Evolutionary conservation across 2,888 invertebrate genomes (phyloP).

Genomic region (Perizoma affinitatum): DNA sequence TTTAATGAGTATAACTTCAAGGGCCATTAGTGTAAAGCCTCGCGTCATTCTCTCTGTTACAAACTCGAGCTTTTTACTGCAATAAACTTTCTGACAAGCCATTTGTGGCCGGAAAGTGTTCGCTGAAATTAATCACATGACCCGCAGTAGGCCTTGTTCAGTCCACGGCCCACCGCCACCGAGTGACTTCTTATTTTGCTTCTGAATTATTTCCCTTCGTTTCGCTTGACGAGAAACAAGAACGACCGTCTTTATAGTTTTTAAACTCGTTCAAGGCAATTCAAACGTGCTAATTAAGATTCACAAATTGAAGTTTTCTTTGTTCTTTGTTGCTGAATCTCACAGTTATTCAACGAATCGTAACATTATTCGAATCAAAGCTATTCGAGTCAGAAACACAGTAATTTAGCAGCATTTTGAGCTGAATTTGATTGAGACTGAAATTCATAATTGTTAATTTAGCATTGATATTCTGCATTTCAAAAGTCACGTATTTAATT

Average conservation of each 20-base stretch:
- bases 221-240: conserved; percentile 36
- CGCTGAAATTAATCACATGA: conserved; percentile 74
- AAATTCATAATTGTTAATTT: conserved; percentile 47
- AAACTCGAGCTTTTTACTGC: conserved; percentile 76
- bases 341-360: conserved; percentile 64
- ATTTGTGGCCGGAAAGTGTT: conserved; percentile 76
- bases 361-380: conserved; percentile 71
- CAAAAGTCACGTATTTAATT: conserved; percentile 57
- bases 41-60: conserved; percentile 69
- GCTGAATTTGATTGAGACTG: conserved; percentile 50
- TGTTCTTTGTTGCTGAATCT: conserved; percentile 64
- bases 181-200: conserved; percentile 58
- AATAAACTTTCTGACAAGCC: conserved; percentile 80
- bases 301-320: conserved; percentile 63
- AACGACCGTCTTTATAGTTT: conserved; percentile 45
- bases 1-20: conserved; percentile 70
- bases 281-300: conserved; percentile 64
- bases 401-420: conserved; percentile 46
- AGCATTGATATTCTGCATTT: conserved; percentile 49
- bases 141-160: conserved; percentile 64
- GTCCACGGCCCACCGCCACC: conserved; percentile 35
- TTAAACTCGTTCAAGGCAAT: conserved; percentile 48
- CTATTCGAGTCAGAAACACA: conserved; percentile 62
- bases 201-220: conserved; percentile 47
- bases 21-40: conserved; percentile 73